Percentiles rank a stretch among this genome's conserved stretches.
These are phyloP conservation scores for Trimorus sp. DNA, from an alignment of 2,888 invertebrate genomes.

Conservation along the genomic window DNA sequence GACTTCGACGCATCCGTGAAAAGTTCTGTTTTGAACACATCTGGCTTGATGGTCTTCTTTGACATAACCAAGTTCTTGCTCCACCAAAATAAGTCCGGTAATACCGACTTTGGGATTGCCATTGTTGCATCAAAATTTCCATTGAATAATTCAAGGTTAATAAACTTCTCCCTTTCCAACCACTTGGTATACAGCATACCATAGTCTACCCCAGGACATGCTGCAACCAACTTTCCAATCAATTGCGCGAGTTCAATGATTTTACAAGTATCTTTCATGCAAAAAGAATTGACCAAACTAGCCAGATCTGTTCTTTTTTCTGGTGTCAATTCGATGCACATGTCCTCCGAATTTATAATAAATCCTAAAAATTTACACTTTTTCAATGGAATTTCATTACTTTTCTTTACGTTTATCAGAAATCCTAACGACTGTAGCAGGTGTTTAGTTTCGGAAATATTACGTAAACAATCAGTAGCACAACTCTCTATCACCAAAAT, in stretches of 20 bases:
- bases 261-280: background rate
- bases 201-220: conserved; percentile 44
- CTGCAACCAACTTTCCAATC: conserved; percentile 36
- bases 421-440: conserved; percentile 13
- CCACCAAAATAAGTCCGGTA: conserved; percentile 31
- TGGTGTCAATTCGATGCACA: conserved; percentile 17
- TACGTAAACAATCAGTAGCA: background rate
- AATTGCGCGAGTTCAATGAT: conserved; percentile 18
- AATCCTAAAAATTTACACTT: conserved; percentile 22
- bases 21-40: conserved; percentile 11
- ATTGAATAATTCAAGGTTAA: conserved; percentile 12
- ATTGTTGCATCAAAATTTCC: conserved; percentile 16
- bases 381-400: background rate
- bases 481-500: background rate
- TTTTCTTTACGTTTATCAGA: conserved; percentile 4
- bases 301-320: conserved; percentile 7
- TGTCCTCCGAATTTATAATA: conserved; percentile 11
- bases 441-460: background rate
- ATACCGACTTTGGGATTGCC: conserved; percentile 27
- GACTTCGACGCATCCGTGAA: conserved; percentile 18
- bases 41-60: background rate
- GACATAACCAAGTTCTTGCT: background rate
- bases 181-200: conserved; percentile 24
- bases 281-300: background rate
- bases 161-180: conserved; percentile 10